Percentiles rank a stretch among this genome's conserved stretches.
Evolutionary conservation across 92 coral and sea anemone species (phyloP).

Genomic region (Umimayanthus kanabou): DNA sequence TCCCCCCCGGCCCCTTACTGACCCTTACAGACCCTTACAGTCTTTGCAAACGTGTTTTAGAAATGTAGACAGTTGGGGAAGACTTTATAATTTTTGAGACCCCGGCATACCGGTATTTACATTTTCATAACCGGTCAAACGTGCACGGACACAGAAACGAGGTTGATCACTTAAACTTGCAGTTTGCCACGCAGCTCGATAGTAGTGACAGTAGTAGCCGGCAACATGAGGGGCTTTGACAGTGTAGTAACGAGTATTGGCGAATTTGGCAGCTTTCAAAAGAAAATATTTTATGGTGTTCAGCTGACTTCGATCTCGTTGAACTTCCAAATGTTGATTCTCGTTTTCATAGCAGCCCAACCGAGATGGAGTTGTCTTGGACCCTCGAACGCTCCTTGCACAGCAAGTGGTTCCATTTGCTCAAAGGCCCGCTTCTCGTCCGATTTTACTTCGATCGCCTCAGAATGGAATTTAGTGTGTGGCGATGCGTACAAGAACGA

Average conservation of each 20-base stretch:
- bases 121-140: neutral
- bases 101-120: no score
- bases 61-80: no score
- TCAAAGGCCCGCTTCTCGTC: slow-evolving; percentile 59
- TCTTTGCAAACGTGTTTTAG: no score
- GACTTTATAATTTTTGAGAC: no score
- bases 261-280: slow-evolving; percentile 85
- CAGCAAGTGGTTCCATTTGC: slow-evolving; percentile 59
- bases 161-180: neutral
- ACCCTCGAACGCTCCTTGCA: slow-evolving; percentile 36
- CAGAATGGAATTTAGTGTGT: slow-evolving; percentile 91
- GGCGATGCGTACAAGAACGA: slow-evolving; percentile 78
- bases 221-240: slow-evolving; percentile 71
- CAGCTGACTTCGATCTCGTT: slow-evolving; percentile 58
- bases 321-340: slow-evolving; percentile 73
- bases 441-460: slow-evolving; percentile 84
- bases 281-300: slow-evolving; percentile 57
- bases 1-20: no score
- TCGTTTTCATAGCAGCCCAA: slow-evolving; percentile 84
- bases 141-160: slow-evolving; percentile 10
- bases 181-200: neutral
- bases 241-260: slow-evolving; percentile 66
- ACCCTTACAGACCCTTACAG: no score
- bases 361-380: slow-evolving; percentile 82
- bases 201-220: no score